Evolutionary conservation across 1,140 invertebrate species (phyloP), one percentile per base, ranked within the genome.

Genomic region (Armadillidium nasatum): DNA sequence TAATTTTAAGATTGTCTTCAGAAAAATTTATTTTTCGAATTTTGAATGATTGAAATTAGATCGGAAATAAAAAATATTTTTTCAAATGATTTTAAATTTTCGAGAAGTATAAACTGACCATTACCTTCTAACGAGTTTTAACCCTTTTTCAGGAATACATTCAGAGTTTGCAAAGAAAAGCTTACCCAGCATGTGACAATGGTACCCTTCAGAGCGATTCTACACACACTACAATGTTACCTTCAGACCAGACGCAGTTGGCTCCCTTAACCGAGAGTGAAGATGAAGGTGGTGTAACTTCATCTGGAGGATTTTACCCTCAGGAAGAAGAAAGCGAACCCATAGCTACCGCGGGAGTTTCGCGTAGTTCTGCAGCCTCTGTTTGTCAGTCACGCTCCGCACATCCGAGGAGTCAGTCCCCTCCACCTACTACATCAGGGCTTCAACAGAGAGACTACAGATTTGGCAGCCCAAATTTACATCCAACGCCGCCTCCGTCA

Each of bases 141-240:
- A n/a, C 15, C 46, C 46, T 10, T 83, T 86, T 81, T 60, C 86
- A 93, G 92, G 92, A 89, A 83, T 93, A 92, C 83, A 91, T 94
- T 11, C 91, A 93, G 83, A 90, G 90, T 46, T 84, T 93, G 77
- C 91, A 93, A 84, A 89, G 91, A 83, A 91, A 90, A 80, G 84
- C 87, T 7, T 88, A 87, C 82, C 86, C 88, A 80, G 87, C 88
- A 72, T 88, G 90, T 77, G 91, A 91, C 85, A 91, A 89, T 80
- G 91, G 89, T 80, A 92, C 91, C 0, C 86, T 92, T 72, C 90
- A 91, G 82, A 91, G 90, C 60, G 91, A 93, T 84, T 88, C 89
- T 0, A 90, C 89, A 3, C 89, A 90, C 82, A 87, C 91, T 10
- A 91, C 90, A 23, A 90, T 89, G 80, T 85, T 89, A 78, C 87